Evolutionary conservation across 2,797 vertebrate genomes (phyloP).

Genomic region (Mus spretus): DNA sequence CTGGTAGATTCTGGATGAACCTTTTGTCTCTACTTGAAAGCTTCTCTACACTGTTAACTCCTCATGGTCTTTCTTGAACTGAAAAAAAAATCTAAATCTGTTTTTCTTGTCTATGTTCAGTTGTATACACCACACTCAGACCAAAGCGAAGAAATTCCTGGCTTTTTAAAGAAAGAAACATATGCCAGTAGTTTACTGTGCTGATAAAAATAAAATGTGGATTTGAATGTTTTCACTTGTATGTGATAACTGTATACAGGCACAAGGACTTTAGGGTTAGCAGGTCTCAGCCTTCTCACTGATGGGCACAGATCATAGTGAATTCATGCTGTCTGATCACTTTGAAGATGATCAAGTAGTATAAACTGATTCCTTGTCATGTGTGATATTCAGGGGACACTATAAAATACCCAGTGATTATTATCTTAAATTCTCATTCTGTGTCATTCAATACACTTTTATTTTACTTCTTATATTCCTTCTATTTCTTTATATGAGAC

Average conservation of each 20-base stretch:
- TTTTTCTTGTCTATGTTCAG: slow-evolving; percentile 32
- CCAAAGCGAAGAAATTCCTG: not conserved
- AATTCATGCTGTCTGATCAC: not conserved
- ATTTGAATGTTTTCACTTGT: not conserved
- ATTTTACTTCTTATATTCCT: not conserved
- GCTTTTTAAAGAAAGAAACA: not conserved
- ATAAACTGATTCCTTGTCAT: not conserved
- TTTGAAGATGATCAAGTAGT: not conserved
- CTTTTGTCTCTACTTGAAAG: slow-evolving; percentile 35
- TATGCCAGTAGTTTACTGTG: not conserved
- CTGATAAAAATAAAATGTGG: not conserved
- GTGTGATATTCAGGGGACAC: not conserved
- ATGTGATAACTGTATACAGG: not conserved
- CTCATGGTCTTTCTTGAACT: not conserved
- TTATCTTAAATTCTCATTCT: slow-evolving; percentile 44
- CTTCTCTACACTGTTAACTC: not conserved
- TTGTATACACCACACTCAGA: not conserved
- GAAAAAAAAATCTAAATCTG: not conserved
- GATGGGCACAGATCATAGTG: not conserved
- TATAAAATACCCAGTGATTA: not conserved
- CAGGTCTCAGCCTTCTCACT: not conserved
- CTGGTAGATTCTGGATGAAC: slow-evolving; percentile 9
- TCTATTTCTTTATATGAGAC: not conserved
- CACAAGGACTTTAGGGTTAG: not conserved
- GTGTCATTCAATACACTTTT: not conserved